phyloP scores from a whole-genome alignment of 1,140 invertebrate genomes.

The Leptoteleia sp. region DNA sequence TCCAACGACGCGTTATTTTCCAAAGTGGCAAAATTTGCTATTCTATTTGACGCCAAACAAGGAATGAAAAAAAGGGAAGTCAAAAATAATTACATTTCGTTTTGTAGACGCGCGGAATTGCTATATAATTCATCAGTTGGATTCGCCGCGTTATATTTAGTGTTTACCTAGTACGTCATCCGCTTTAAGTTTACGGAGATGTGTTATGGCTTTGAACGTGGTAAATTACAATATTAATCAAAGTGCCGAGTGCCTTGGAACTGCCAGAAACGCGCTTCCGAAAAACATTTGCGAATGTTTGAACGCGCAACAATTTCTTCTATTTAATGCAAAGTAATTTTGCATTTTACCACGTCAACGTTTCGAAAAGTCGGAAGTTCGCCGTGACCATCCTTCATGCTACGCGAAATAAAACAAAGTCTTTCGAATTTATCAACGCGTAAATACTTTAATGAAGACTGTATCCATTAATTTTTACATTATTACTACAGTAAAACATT shows the following conservation, averaged over 20 bases:
- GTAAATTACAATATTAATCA: constrained; percentile 50
- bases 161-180: constrained; percentile 22
- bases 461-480: no score
- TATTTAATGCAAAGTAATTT: neutral
- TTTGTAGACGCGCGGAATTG: neutral
- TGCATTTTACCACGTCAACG: neutral
- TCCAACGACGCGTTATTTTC: no score
- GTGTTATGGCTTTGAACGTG: constrained; percentile 22
- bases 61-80: neutral
- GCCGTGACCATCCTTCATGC: neutral
- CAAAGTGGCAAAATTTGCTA: no score
- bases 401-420: no score
- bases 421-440: no score
- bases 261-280: constrained; percentile 9
- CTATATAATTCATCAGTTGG: constrained; percentile 6
- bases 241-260: constrained; percentile 7
- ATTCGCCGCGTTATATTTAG: constrained; percentile 23
- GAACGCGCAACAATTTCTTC: constrained; percentile 9
- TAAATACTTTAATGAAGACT: no score
- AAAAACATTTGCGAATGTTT: constrained; percentile 11
- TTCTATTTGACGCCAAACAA: no score
- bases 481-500: no score
- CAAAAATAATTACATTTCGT: neutral
- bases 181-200: constrained; percentile 4
- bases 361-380: neutral